Conservation (phyloP, 2,888 invertebrate genomes). For the Dolomedes plantarius region DNA sequence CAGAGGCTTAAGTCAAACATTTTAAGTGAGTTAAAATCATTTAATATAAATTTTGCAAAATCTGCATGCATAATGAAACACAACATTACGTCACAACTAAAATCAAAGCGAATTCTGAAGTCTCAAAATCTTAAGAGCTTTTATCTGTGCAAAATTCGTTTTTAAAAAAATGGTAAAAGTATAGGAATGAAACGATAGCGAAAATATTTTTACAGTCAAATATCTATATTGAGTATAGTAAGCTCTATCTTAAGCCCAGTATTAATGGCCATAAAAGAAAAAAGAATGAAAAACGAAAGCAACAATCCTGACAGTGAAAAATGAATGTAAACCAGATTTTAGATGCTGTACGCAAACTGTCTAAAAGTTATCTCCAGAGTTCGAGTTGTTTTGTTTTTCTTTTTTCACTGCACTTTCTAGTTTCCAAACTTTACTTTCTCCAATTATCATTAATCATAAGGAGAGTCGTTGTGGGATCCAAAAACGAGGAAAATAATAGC, state of each 20-base stretch:
- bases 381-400: not conserved
- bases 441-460: conserved; percentile 6
- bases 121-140: too few relatives aligned
- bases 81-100: too few relatives aligned
- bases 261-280: not conserved
- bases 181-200: not conserved
- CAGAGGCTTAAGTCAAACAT: too few relatives aligned
- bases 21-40: too few relatives aligned
- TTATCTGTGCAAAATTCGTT: too few relatives aligned
- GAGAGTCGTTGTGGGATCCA: not conserved
- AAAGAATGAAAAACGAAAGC: not conserved
- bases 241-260: not conserved
- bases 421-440: conserved; percentile 7
- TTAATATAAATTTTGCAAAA: too few relatives aligned
- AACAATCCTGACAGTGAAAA: not conserved
- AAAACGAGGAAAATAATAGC: not conserved
- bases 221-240: not conserved
- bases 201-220: not conserved
- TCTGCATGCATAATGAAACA: too few relatives aligned
- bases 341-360: not conserved
- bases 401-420: not conserved
- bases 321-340: conserved; percentile 12
- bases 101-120: too few relatives aligned
- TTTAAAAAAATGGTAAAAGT: too few relatives aligned
- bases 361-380: not conserved